Conservation (phyloP, 2,113 vertebrate genomes). For the Pterophyllum scalare region DNA sequence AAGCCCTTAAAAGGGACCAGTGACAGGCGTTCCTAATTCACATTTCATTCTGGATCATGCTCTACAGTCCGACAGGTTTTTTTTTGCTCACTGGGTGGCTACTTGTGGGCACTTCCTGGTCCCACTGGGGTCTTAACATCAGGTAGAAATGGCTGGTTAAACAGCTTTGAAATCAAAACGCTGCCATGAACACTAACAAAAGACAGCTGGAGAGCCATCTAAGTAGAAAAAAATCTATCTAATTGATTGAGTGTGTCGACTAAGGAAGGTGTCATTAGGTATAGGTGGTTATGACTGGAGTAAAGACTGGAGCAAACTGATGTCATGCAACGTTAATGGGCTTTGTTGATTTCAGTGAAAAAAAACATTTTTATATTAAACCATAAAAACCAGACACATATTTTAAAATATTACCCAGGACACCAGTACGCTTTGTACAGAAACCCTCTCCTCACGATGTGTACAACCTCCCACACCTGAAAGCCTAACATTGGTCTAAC, state of each 20-base stretch:
- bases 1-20: slow-evolving; percentile 58
- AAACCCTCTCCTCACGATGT: too few relatives aligned
- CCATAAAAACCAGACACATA: not conserved
- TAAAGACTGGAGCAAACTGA: not conserved
- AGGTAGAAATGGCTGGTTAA: slow-evolving; percentile 33
- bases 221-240: slow-evolving; percentile 15
- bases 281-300: not conserved
- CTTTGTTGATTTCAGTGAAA: not conserved
- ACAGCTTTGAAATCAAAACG: slow-evolving; percentile 22
- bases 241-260: slow-evolving; percentile 21
- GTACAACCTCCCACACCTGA: too few relatives aligned
- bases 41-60: slow-evolving; percentile 51
- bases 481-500: too few relatives aligned
- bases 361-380: not conserved
- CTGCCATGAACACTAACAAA: slow-evolving; percentile 1
- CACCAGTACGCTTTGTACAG: too few relatives aligned
- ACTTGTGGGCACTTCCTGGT: slow-evolving; percentile 60
- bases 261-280: not conserved
- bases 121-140: slow-evolving; percentile 17
- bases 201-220: not conserved
- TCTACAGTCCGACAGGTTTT: slow-evolving; percentile 23
- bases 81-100: slow-evolving; percentile 40
- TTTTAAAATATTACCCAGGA: not conserved
- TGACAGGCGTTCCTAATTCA: slow-evolving; percentile 68
- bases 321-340: not conserved